Percentiles rank a stretch among this genome's conserved stretches.
Evolutionary conservation across 37 sponge, comb jelly and placozoan species (phyloP).

Genomic region (Beroe ovata): DNA sequence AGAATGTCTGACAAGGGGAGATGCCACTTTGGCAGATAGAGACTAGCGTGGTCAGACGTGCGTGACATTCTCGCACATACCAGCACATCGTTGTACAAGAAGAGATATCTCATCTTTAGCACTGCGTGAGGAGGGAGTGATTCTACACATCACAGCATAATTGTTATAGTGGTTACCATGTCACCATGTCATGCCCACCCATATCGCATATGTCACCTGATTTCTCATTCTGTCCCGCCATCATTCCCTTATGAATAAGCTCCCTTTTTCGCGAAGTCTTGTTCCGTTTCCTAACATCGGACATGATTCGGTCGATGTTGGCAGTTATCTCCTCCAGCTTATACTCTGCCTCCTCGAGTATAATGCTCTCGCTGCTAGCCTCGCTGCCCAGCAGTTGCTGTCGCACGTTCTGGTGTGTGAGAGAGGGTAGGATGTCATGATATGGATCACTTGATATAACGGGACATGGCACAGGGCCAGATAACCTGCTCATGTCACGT

Average conservation of each 20-base stretch:
- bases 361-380: constrained; percentile 9
- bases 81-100: constrained; percentile 63
- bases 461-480: too few species aligned
- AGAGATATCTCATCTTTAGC: constrained; percentile 52
- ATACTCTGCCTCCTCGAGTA: constrained; percentile 56
- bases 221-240: constrained; percentile 65
- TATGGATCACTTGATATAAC: neutral
- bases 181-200: too few species aligned
- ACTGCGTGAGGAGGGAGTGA: too few species aligned
- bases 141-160: too few species aligned
- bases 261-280: constrained; percentile 8
- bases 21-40: constrained; percentile 41
- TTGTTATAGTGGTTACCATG: too few species aligned
- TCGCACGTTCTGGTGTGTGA: constrained; percentile 37
- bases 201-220: too few species aligned
- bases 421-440: neutral
- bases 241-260: constrained; percentile 57
- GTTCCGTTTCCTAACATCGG: neutral
- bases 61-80: constrained; percentile 50
- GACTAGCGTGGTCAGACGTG: constrained; percentile 21
- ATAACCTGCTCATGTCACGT: too few species aligned
- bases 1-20: constrained; percentile 52
- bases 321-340: constrained; percentile 38
- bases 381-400: constrained; percentile 33
- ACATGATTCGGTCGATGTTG: constrained; percentile 7